phyloP scores from a whole-genome alignment of 2,797 vertebrate genomes.

The Microctenopoma steveboyesi region DNA sequence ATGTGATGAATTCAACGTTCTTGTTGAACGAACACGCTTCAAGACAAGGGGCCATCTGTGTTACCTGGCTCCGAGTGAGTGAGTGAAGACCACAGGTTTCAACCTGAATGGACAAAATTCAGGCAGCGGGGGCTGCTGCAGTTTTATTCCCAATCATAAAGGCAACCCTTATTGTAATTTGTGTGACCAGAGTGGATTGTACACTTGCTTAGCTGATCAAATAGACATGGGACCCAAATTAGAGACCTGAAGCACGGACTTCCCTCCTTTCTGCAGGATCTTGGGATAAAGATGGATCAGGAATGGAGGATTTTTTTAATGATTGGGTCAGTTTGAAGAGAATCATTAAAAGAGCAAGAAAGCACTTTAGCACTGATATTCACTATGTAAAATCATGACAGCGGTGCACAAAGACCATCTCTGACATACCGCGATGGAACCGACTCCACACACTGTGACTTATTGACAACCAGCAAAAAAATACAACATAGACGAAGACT shows the following conservation, averaged over 20 bases:
- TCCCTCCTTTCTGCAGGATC: slow-evolving; percentile 36
- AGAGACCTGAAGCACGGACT: slow-evolving; percentile 57
- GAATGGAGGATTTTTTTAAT: slow-evolving; percentile 14
- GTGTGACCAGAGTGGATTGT: slow-evolving; percentile 57
- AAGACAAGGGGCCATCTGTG: slow-evolving; percentile 40
- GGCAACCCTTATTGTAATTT: slow-evolving; percentile 45
- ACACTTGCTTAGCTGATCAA: slow-evolving; percentile 50
- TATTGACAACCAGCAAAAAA: slow-evolving; percentile 19
- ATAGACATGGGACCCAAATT: slow-evolving; percentile 62
- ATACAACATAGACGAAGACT: not conserved
- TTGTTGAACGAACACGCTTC: slow-evolving; percentile 24
- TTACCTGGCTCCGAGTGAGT: slow-evolving; percentile 46
- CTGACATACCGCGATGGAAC: slow-evolving; percentile 10
- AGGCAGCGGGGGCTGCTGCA: slow-evolving; percentile 23
- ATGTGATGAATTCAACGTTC: slow-evolving; percentile 36
- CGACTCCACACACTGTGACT: slow-evolving; percentile 36
- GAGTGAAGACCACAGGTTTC: slow-evolving; percentile 32
- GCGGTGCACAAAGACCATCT: slow-evolving; percentile 30
- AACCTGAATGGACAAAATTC: slow-evolving; percentile 8
- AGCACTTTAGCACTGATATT: slow-evolving; percentile 65
- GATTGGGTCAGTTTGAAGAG: slow-evolving; percentile 33
- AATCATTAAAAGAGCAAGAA: slow-evolving; percentile 56
- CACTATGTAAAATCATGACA: slow-evolving; percentile 11
- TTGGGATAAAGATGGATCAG: slow-evolving; percentile 29
- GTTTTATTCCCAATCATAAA: slow-evolving; percentile 43